Conservation (phyloP, 2,113 vertebrate genomes). For the Ancistrus triradiatus region DNA sequence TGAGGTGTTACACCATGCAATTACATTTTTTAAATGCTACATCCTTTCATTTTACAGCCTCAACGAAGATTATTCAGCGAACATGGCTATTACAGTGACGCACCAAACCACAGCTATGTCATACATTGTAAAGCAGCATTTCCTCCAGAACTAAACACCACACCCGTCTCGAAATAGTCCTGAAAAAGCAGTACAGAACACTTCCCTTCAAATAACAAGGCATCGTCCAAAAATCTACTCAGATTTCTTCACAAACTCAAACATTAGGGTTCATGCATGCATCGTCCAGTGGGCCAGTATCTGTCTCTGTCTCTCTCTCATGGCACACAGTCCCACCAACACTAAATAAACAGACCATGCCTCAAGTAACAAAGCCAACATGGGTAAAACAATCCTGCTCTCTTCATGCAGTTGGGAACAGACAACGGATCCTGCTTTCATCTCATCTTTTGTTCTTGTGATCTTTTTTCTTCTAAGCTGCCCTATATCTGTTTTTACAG, state of each 20-base stretch:
- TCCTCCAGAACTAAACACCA: constrained; percentile 8
- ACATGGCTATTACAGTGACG: background rate
- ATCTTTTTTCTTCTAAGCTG: background rate
- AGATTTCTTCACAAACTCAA: background rate
- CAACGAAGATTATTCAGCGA: background rate
- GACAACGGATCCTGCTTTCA: constrained; percentile 3
- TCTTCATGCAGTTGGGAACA: constrained; percentile 8
- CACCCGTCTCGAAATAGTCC: background rate
- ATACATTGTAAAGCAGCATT: constrained; percentile 3
- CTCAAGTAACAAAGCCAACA: constrained; percentile 36
- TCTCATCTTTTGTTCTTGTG: background rate
- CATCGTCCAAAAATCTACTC: background rate
- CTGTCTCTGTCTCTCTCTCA: too few species aligned
- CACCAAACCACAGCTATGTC: background rate
- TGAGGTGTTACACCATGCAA: too few species aligned
- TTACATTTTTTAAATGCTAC: too few species aligned
- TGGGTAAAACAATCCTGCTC: constrained; percentile 18
- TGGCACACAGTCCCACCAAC: constrained; percentile 6
- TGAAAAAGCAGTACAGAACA: background rate
- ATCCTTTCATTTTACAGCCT: background rate
- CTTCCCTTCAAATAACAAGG: background rate
- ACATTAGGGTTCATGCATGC: constrained; percentile 29
- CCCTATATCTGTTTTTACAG: background rate
- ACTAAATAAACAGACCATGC: constrained; percentile 43
- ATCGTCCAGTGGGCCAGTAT: too few species aligned